These are phyloP conservation scores for Aegotheles bennettii DNA, from an alignment of 2,113 vertebrate species.

Conservation along the genomic window DNA sequence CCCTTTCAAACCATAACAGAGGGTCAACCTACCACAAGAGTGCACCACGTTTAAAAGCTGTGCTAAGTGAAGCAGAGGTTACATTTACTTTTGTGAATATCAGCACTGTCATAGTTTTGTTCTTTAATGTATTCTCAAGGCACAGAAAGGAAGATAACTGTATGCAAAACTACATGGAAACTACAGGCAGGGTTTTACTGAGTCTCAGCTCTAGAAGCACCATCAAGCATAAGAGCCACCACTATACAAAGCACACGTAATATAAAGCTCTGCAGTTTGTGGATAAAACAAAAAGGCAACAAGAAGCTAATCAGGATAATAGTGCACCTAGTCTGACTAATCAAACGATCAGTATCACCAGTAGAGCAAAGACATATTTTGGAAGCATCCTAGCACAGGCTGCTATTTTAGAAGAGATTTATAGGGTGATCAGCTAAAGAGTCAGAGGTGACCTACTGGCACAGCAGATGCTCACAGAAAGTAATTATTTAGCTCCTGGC, in stretches of 20 bases:
- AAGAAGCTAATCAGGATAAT: neutral
- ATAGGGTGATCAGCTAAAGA: neutral
- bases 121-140: neutral
- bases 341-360: accelerated
- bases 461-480: neutral
- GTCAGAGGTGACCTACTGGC: neutral
- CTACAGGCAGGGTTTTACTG: neutral
- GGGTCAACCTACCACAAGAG: neutral
- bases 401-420: neutral
- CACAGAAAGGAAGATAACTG: neutral
- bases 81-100: neutral
- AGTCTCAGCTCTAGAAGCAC: neutral
- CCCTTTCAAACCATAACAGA: too few species aligned
- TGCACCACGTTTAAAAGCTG: neutral
- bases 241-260: neutral
- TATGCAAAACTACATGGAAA: neutral
- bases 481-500: neutral
- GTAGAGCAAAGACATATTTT: neutral
- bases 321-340: neutral
- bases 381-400: neutral
- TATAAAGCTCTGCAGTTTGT: neutral
- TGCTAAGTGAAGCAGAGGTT: neutral
- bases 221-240: neutral
- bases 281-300: neutral
- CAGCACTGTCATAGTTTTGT: neutral